Percentiles rank a stretch among this genome's conserved stretches.
Evolutionary conservation across 2,888 invertebrate genomes (phyloP).

Genomic region (Synergus umbraculus): DNA sequence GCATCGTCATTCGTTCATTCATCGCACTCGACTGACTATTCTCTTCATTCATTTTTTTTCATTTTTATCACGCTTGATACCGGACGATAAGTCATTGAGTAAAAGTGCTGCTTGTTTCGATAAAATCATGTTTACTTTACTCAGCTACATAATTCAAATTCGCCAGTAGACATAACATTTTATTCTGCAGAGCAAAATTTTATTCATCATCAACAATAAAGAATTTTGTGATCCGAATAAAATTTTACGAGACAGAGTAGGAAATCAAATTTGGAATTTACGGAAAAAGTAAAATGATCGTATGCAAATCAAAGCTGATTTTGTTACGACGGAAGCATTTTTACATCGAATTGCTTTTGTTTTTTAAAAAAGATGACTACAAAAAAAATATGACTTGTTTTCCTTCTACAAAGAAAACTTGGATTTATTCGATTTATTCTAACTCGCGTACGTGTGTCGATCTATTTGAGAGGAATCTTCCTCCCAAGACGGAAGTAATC

Average conservation of each 20-base stretch:
- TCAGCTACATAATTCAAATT: not conserved
- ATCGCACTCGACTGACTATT: slow-evolving; percentile 9
- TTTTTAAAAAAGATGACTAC: too few species aligned
- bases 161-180: not conserved
- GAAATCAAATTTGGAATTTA: not conserved
- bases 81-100: slow-evolving; percentile 18
- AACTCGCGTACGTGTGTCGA: slow-evolving; percentile 9
- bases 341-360: too few species aligned
- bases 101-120: not conserved
- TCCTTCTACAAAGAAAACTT: slow-evolving; percentile 7
- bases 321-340: too few species aligned
- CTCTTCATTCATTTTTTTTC: slow-evolving; percentile 6
- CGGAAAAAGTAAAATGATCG: not conserved
- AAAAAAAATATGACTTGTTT: not conserved
- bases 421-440: not conserved
- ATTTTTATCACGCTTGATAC: slow-evolving; percentile 33
- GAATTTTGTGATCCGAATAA: not conserved
- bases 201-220: not conserved
- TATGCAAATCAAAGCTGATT: not conserved
- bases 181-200: not conserved
- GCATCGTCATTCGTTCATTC: slow-evolving; percentile 35
- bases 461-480: slow-evolving; percentile 25
- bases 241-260: not conserved
- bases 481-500: not conserved
- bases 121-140: not conserved